Evolutionary conservation across 2,113 vertebrate genomes (phyloP).

Genomic region (Thunnus maccoyii): DNA sequence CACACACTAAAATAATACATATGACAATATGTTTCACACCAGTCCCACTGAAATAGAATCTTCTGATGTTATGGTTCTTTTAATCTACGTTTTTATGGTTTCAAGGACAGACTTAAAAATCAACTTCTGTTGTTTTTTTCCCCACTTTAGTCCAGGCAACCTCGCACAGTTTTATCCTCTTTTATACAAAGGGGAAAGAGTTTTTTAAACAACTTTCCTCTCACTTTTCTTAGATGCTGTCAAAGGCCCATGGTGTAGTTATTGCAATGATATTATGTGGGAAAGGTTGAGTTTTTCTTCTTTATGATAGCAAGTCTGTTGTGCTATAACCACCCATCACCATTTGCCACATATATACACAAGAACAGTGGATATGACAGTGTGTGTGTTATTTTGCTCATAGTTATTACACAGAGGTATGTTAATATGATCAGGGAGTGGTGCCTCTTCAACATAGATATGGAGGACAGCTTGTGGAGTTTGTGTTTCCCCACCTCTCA

Average conservation of each 20-base stretch:
- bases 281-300: background rate
- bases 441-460: background rate
- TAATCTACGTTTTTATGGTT: background rate
- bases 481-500: background rate
- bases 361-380: too few species aligned
- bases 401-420: too few species aligned
- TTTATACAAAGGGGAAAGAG: background rate
- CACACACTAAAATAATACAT: conserved; percentile 2
- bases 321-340: background rate
- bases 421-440: conserved; percentile 1
- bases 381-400: too few species aligned
- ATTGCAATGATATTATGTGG: background rate
- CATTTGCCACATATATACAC: background rate
- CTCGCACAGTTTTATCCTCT: background rate
- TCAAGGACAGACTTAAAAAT: background rate
- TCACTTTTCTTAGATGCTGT: too few species aligned
- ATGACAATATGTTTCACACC: background rate
- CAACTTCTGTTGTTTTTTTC: background rate
- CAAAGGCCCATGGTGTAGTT: too few species aligned
- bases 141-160: background rate
- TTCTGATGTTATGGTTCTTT: background rate
- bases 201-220: too few species aligned
- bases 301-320: background rate
- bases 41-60: background rate
- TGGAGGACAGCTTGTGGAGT: background rate